These are phyloP conservation scores for Scomber scombrus DNA, from an alignment of 2,113 vertebrate genomes.

Conservation along the genomic window DNA sequence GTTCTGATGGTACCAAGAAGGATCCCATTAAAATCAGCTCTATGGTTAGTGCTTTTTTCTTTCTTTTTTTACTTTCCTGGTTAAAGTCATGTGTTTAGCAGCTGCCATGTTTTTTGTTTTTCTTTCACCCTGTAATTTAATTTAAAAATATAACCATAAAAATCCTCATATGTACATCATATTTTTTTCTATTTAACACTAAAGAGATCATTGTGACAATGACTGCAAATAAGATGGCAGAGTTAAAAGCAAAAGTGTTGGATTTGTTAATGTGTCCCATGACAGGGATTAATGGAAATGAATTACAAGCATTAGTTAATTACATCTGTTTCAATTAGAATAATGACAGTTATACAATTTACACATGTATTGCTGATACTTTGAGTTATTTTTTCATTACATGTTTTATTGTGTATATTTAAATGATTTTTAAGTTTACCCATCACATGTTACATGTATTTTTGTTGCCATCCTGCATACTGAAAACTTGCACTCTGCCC, in stretches of 20 bases:
- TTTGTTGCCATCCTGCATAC: neutral
- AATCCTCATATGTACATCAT: neutral
- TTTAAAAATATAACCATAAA: neutral
- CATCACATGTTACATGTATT: neutral
- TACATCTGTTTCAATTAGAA: neutral
- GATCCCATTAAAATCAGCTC: constrained; percentile 96
- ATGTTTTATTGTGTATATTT: neutral
- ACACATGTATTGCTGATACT: too few relatives aligned
- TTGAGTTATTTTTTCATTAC: neutral
- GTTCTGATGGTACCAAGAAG: constrained; percentile 96
- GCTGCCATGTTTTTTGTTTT: too few relatives aligned
- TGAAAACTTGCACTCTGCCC: neutral
- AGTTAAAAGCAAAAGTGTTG: neutral
- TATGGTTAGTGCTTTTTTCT: constrained; percentile 87
- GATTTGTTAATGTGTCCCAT: too few relatives aligned
- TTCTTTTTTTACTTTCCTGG: neutral
- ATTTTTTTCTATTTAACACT: neutral
- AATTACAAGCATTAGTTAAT: neutral
- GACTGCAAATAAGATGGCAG: neutral
- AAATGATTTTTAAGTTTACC: neutral
- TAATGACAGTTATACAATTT: neutral
- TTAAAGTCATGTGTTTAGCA: too few relatives aligned
- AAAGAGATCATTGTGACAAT: neutral
- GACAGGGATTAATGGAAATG: too few relatives aligned
- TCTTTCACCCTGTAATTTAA: neutral